Evolutionary conservation across 2,888 invertebrate genomes (phyloP), one percentile per base, ranked within the genome.

Genomic region (Congeria kusceri): DNA sequence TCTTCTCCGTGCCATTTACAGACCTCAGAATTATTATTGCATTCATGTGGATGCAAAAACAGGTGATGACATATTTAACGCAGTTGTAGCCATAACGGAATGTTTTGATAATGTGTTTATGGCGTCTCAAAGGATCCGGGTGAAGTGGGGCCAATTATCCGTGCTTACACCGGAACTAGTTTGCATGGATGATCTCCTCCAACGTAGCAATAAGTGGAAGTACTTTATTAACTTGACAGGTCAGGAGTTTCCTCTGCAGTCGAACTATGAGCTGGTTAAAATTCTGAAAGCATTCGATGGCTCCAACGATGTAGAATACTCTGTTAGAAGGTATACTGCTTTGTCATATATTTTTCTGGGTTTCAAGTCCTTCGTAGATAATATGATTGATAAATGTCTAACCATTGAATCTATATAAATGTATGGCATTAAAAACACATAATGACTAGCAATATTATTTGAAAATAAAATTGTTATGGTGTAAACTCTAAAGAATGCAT

Each of bases 201-300:
- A 86, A 29, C 63, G 77, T 28, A 78, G 79, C 66, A 81, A 70
- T 32, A 80, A 66, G 29, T 92, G 92, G 92, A 87, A 87, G 63
- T 92, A 92, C 71, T 90, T 92, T 66, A 90, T 93, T 29, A 93
- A 93, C 68, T 78, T 92, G 44, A 91, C 91, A 0, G 92, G 91
- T 0, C 90, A 91, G 67, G 91, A 92, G 79, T 90, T 91, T 70
- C 92, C 93, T 0, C 70, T 92, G 23, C 89, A 89, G 66, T 92
- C 91, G 5, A 92, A 92, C 71, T 71, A 72, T 7, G 90, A 92
- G 62, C 73, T 93, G 5, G 92, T 91, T 18, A 71, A 80, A 18
- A 90, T 92, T 23, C 77, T 92, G 0, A 85, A 84, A 28, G 75
- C 84, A 1, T 88, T 86, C 59, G 87, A 90, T 61, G 92, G 92